These are phyloP conservation scores for Gonatopus flavifemur DNA, from an alignment of 1,140 invertebrate genomes.

Conservation along the genomic window DNA sequence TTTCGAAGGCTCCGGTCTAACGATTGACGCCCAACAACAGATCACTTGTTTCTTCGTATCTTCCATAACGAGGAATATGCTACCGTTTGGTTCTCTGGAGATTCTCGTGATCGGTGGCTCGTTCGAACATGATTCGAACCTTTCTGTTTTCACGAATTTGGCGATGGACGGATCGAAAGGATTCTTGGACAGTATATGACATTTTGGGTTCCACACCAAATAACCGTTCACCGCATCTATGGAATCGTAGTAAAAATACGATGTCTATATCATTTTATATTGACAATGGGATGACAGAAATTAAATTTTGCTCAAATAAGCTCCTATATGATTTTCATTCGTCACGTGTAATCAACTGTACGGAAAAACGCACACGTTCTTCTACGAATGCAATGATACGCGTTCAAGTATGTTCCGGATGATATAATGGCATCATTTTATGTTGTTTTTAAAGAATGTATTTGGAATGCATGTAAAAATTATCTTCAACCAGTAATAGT, in stretches of 20 bases:
- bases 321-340: too few species aligned
- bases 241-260: not conserved
- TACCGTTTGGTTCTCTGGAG: constrained; percentile 40
- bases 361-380: too few species aligned
- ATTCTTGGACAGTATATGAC: constrained; percentile 69
- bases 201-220: constrained; percentile 69
- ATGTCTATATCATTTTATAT: not conserved
- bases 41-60: too few species aligned
- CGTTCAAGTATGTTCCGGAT: too few species aligned
- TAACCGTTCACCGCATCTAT: constrained; percentile 53
- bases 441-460: too few species aligned
- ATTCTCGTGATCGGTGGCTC: constrained; percentile 55
- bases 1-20: constrained; percentile 33
- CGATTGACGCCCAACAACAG: constrained; percentile 63
- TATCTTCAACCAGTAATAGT: too few species aligned
- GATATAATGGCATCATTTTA: too few species aligned
- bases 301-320: not conserved
- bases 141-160: constrained; percentile 60
- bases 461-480: too few species aligned
- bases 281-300: not conserved
- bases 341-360: too few species aligned
- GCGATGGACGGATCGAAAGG: constrained; percentile 69
- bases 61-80: constrained; percentile 38
- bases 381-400: too few species aligned
- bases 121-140: constrained; percentile 62